Conservation (phyloP, 2,888 invertebrate species). For the Eudemis profundana region DNA sequence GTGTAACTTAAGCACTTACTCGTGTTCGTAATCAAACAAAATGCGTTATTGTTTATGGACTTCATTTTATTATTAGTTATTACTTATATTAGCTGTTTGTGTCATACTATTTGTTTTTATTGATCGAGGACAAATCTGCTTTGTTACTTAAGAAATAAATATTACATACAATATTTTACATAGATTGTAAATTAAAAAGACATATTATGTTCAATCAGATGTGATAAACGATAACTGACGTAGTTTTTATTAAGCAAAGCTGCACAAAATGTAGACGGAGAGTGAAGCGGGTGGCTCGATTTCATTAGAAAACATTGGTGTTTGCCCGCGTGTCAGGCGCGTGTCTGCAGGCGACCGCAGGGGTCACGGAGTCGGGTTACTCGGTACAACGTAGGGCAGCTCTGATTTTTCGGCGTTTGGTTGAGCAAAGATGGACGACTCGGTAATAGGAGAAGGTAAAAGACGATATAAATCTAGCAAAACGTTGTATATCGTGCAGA, state of each 20-base stretch:
- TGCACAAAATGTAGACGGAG: slow-evolving; percentile 31
- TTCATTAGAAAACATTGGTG: slow-evolving; percentile 67
- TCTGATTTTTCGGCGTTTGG: slow-evolving; percentile 43
- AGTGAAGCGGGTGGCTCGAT: slow-evolving; percentile 52
- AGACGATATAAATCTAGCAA: not conserved
- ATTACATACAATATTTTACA: no score
- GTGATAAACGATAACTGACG: slow-evolving; percentile 19
- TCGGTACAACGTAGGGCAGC: slow-evolving; percentile 46
- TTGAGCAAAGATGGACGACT: slow-evolving; percentile 30
- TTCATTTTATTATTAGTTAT: not conserved
- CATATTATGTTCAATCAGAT: not conserved
- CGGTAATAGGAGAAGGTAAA: slow-evolving; percentile 9
- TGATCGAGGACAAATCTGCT: no score
- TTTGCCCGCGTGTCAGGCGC: slow-evolving; percentile 64
- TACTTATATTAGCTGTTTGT: no score
- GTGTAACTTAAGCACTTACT: not conserved
- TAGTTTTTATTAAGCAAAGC: slow-evolving; percentile 29
- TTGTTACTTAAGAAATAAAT: no score
- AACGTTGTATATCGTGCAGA: no score
- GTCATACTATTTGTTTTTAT: no score
- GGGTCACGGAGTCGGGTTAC: slow-evolving; percentile 47
- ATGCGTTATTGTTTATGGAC: not conserved
- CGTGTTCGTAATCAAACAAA: not conserved
- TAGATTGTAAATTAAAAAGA: not conserved
- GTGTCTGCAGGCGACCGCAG: slow-evolving; percentile 58